Percentiles rank a stretch among this genome's conserved stretches.
These are phyloP conservation scores for Meloe dianella DNA, from an alignment of 2,888 invertebrate species.

Conservation along the genomic window DNA sequence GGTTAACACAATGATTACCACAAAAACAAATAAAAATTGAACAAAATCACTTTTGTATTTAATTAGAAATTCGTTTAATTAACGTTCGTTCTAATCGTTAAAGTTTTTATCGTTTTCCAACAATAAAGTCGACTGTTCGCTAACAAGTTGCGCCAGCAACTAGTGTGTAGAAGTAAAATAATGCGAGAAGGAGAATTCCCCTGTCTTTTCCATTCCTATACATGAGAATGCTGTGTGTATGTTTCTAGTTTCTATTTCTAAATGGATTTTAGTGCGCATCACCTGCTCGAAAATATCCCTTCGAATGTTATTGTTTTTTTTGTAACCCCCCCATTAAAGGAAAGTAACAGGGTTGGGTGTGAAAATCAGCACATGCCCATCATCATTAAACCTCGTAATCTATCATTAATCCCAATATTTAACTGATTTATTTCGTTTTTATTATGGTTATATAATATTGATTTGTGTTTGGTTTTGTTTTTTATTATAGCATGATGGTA, in stretches of 20 bases:
- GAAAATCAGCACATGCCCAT: too few species aligned
- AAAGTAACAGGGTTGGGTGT: too few species aligned
- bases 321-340: too few species aligned
- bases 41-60: not conserved
- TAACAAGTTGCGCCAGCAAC: slow-evolving; percentile 48
- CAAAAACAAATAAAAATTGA: not conserved
- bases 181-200: slow-evolving; percentile 21
- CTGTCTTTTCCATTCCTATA: slow-evolving; percentile 3
- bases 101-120: slow-evolving; percentile 16
- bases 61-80: not conserved
- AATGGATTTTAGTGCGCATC: slow-evolving; percentile 2
- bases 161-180: slow-evolving; percentile 45
- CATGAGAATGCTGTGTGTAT: too few species aligned
- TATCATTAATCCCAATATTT: too few species aligned
- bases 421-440: too few species aligned
- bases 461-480: too few species aligned
- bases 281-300: not conserved
- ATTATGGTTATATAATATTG: slow-evolving; percentile 11
- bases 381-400: too few species aligned
- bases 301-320: too few species aligned
- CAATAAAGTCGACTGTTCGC: slow-evolving; percentile 22
- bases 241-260: not conserved
- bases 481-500: slow-evolving; percentile 25
- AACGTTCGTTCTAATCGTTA: slow-evolving; percentile 3
- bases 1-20: not conserved